Evolutionary conservation across 2,113 vertebrate species (phyloP).

Genomic region (Candoia aspera): DNA sequence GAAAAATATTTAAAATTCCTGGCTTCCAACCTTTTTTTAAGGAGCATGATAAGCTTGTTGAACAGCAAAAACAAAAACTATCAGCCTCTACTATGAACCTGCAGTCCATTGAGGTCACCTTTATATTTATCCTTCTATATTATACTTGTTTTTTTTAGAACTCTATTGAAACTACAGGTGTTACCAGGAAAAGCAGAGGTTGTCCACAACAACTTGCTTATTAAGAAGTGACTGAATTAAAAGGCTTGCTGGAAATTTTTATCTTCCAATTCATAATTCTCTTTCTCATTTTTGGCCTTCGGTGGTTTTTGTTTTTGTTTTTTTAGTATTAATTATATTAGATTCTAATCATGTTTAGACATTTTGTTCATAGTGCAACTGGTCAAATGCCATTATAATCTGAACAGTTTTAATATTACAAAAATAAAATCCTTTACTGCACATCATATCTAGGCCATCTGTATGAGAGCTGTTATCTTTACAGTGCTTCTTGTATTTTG

Average conservation of each 20-base stretch:
- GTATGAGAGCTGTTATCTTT: background rate
- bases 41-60: background rate
- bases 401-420: background rate
- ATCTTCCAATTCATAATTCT: background rate
- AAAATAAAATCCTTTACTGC: background rate
- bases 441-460: background rate
- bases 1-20: slow-evolving; percentile 13
- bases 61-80: background rate
- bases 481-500: background rate
- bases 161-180: background rate
- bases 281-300: background rate
- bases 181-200: background rate
- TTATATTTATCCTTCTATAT: background rate
- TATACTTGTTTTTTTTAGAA: background rate
- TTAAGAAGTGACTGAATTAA: background rate
- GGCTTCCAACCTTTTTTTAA: background rate
- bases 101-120: background rate
- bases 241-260: background rate
- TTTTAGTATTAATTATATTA: background rate
- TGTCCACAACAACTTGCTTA: background rate
- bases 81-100: background rate
- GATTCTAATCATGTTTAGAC: background rate
- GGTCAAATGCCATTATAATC: background rate
- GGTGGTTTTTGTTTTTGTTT: background rate
- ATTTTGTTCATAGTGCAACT: background rate